Evolutionary conservation across 2,888 invertebrate species (phyloP), one percentile per base, ranked within the genome.

Genomic region (Thereva nobilitata): DNA sequence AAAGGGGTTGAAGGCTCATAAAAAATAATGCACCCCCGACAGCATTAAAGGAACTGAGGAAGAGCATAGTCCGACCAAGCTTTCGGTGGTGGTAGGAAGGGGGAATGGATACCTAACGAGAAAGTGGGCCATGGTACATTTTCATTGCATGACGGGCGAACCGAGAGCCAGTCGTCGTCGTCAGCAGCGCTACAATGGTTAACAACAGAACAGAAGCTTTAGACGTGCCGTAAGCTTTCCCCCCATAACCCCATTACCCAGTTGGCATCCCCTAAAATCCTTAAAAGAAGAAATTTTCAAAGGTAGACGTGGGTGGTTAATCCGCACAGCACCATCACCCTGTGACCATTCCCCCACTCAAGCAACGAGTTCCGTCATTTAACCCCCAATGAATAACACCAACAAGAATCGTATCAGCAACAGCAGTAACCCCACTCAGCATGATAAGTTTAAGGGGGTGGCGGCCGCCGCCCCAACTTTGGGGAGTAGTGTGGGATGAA

Each of bases 11-110:
- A 38, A 34, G 42, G 38, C 49, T 61, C 61, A 40, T 61, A 50
- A 61, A 61, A 61, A 44, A 61, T 61, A 61, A 61, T 61, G 61
- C 61, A 61, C 61, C 61, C 50, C 41, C 40, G 61, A 41, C 42
- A 35, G 49, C 50, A 50, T 61, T 61, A 50, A 49, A 61, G 50
- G 41, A 41, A 40, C 8, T 35, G 23, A 23, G 23, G 23, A 23
- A 23, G 23, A 23, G 23, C 23, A 23, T 23, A 23, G 23, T 23
- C 23, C 23, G 23, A 23, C 23, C 23, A 23, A 23, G 23, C 23
- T 23, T 23, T 23, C 23, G 23, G 23, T 1, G 23, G 23, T 23
- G 23, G 23, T 23, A 2, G 23, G 23, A 23, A 23, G 23, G 23
- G 23, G 23, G 23, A 23, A 23, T 23, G 23, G 23, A 23, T 23